Conservation (phyloP, 2,797 vertebrate species). For the Anguilla anguilla region DNA sequence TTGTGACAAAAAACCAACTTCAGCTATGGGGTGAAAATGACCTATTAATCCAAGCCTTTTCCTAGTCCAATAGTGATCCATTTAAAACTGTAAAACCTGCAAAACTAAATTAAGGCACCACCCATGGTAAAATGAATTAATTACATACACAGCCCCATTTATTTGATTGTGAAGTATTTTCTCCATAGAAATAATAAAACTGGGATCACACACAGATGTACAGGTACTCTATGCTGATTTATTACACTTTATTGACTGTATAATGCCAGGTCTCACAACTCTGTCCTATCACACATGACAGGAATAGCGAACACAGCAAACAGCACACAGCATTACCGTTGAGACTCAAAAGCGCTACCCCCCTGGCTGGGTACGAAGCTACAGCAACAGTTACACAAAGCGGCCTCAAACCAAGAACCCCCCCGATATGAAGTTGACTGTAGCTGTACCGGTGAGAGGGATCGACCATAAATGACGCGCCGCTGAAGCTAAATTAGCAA, state of each 20-base stretch:
- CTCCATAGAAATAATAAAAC: not conserved
- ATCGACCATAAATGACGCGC: no score
- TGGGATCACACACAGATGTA: not conserved
- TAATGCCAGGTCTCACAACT: not conserved
- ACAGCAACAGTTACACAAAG: not conserved
- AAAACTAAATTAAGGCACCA: no score
- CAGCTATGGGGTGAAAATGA: no score
- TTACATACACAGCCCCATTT: no score
- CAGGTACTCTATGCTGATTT: not conserved
- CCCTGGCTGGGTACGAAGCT: not conserved
- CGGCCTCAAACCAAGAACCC: not conserved
- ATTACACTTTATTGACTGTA: not conserved
- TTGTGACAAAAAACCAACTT: not conserved
- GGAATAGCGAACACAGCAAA: no score
- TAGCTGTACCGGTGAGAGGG: no score
- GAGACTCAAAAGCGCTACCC: not conserved
- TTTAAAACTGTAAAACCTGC: no score
- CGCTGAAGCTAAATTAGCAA: no score
- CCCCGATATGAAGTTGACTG: not conserved
- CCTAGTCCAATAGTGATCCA: not conserved
- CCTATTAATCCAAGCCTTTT: not conserved
- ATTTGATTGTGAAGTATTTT: no score
- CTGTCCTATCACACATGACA: no score
- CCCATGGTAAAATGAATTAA: not conserved
- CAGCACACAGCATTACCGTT: no score